Evolutionary conservation across 1,140 invertebrate species (phyloP).

Genomic region (Himalopsyche phryganea): DNA sequence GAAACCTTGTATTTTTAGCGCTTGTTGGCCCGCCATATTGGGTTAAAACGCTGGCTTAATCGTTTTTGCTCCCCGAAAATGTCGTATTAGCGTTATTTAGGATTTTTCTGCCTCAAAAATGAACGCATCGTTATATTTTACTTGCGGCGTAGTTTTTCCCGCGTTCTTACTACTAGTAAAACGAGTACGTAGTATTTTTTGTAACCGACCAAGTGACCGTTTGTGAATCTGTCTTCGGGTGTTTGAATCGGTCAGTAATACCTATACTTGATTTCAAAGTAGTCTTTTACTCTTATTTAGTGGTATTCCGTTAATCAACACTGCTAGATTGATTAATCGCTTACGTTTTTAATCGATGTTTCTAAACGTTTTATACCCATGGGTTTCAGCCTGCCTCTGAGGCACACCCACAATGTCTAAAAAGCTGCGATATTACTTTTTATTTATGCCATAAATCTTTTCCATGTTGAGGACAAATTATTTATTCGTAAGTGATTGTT

Average conservation of each 20-base stretch:
- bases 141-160: conserved; percentile 22
- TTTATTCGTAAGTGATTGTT: no score
- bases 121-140: conserved; percentile 8
- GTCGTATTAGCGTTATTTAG: not conserved
- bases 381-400: not conserved
- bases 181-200: conserved; percentile 16
- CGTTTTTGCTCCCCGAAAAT: conserved; percentile 4
- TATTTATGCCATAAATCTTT: no score
- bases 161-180: conserved; percentile 20
- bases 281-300: no score
- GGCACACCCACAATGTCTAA: conserved; percentile 18
- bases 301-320: no score
- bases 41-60: conserved; percentile 24
- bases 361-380: not conserved
- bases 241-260: no score
- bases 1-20: conserved; percentile 30
- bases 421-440: not conserved
- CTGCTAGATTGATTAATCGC: no score
- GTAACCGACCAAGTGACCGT: conserved; percentile 23
- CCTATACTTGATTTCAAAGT: no score
- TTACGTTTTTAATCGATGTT: not conserved
- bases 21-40: conserved; percentile 31
- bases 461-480: no score
- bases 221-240: conserved; percentile 3
- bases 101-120: conserved; percentile 20